These are phyloP conservation scores for Gambusia yucatana DNA, from an alignment of 2,797 vertebrate genomes.

Conservation along the genomic window DNA sequence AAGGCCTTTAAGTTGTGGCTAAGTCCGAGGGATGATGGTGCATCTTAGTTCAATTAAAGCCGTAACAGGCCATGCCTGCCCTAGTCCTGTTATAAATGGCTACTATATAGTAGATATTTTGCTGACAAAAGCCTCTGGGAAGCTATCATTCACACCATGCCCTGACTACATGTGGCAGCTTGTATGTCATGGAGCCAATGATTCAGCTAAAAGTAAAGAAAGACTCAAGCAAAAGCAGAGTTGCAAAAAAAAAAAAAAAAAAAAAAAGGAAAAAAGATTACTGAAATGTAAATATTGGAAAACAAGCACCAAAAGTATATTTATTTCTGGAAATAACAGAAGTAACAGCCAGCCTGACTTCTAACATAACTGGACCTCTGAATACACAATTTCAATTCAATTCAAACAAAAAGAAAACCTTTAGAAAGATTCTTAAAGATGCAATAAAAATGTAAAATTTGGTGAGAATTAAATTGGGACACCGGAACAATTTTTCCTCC, in stretches of 20 bases:
- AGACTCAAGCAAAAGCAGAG: slow-evolving; percentile 8
- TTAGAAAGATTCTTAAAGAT: not conserved
- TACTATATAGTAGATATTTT: slow-evolving; percentile 58
- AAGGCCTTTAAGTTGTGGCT: slow-evolving; percentile 40
- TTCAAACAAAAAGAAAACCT: not conserved
- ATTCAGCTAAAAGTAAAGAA: slow-evolving; percentile 24
- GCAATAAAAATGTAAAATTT: not conserved
- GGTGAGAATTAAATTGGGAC: not conserved
- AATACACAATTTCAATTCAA: not conserved
- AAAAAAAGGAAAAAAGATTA: not conserved
- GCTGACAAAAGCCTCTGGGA: slow-evolving; percentile 64
- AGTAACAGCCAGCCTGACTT: not conserved
- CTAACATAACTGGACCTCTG: not conserved
- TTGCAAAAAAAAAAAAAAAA: not conserved
- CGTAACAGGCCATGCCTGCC: slow-evolving; percentile 41
- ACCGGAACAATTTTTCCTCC: not conserved
- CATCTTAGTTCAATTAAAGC: slow-evolving; percentile 51
- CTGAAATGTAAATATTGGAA: not conserved
- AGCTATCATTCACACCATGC: slow-evolving; percentile 54
- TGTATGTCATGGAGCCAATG: slow-evolving; percentile 44
- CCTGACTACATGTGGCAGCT: slow-evolving; percentile 37
- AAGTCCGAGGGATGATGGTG: slow-evolving; percentile 34
- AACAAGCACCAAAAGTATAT: not conserved
- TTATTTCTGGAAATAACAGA: slow-evolving; percentile 1
- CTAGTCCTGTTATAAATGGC: slow-evolving; percentile 55